Evolutionary conservation across 2,888 invertebrate species (phyloP).

Genomic region (Apotomis betuletana): DNA sequence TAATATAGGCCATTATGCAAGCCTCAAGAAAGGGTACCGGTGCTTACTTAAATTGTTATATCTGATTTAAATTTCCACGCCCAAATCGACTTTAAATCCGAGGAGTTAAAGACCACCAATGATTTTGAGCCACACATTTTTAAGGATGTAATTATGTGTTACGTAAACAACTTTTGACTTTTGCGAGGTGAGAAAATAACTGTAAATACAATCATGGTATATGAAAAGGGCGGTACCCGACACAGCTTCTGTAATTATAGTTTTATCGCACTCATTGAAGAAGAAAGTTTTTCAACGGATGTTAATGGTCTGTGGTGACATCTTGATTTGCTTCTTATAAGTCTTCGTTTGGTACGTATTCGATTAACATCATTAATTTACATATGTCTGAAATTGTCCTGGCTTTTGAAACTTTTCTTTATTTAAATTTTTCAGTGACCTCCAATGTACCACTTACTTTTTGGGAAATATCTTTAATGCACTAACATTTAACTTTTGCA

Average conservation of each 20-base stretch:
- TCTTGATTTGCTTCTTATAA: neutral
- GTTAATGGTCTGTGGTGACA: neutral
- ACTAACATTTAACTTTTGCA: too few species aligned
- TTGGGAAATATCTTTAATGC: too few species aligned
- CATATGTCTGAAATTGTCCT: too few species aligned
- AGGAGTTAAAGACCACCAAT: conserved; percentile 15
- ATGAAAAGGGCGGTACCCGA: conserved; percentile 38
- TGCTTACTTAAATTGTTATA: conserved; percentile 33
- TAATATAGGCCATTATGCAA: conserved; percentile 50
- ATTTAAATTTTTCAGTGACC: too few species aligned
- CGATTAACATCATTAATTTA: neutral
- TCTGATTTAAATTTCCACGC: neutral
- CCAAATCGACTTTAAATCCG: conserved; percentile 41
- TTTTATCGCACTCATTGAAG: conserved; percentile 32
- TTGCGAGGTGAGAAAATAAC: conserved; percentile 43
- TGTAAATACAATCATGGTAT: conserved; percentile 37
- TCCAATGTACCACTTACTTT: too few species aligned
- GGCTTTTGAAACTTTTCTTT: too few species aligned
- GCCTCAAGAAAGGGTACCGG: conserved; percentile 49
- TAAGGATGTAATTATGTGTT: conserved; percentile 46
- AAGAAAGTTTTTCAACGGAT: conserved; percentile 18
- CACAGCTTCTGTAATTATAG: conserved; percentile 38
- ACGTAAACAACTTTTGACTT: conserved; percentile 47
- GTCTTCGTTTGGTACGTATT: neutral
- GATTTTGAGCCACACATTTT: conserved; percentile 5